phyloP scores from a whole-genome alignment of 2,888 invertebrate genomes.

The Linyphia triangularis region DNA sequence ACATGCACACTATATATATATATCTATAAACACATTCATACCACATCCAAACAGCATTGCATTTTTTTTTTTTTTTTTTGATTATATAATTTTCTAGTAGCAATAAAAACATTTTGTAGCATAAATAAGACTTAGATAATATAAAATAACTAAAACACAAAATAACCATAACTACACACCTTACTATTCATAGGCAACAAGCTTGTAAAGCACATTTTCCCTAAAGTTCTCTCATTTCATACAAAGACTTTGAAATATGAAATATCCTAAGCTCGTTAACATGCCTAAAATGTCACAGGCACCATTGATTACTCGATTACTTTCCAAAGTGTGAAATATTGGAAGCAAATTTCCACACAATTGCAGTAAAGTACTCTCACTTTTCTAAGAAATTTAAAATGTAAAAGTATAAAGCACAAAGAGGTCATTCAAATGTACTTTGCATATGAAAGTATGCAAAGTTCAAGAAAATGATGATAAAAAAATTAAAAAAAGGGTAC shows the following conservation, averaged over 20 bases:
- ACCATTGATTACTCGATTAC: constrained; percentile 31
- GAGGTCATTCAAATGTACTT: too few relatives aligned
- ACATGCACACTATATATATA: background rate
- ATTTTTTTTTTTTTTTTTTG: constrained; percentile 10
- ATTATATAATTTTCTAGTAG: constrained; percentile 25
- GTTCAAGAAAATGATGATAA: too few relatives aligned
- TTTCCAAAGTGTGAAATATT: too few relatives aligned
- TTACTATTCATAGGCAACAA: constrained; percentile 56
- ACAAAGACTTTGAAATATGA: constrained; percentile 73
- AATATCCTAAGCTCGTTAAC: constrained; percentile 69
- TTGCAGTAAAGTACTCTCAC: too few relatives aligned
- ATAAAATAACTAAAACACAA: constrained; percentile 59
- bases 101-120: constrained; percentile 36
- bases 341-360: too few relatives aligned
- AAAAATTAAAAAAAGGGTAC: too few relatives aligned
- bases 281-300: constrained; percentile 56
- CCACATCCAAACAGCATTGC: constrained; percentile 42
- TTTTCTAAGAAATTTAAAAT: too few relatives aligned
- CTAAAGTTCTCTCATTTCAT: constrained; percentile 40
- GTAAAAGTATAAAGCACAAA: too few relatives aligned
- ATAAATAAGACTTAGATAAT: constrained; percentile 55
- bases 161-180: constrained; percentile 49
- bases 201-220: constrained; percentile 51
- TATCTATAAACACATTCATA: constrained; percentile 22
- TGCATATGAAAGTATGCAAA: too few relatives aligned